Evolutionary conservation across 2,113 vertebrate genomes (phyloP), one percentile per base, ranked within the genome.

Genomic region (Microcebus lehilahytsara): DNA sequence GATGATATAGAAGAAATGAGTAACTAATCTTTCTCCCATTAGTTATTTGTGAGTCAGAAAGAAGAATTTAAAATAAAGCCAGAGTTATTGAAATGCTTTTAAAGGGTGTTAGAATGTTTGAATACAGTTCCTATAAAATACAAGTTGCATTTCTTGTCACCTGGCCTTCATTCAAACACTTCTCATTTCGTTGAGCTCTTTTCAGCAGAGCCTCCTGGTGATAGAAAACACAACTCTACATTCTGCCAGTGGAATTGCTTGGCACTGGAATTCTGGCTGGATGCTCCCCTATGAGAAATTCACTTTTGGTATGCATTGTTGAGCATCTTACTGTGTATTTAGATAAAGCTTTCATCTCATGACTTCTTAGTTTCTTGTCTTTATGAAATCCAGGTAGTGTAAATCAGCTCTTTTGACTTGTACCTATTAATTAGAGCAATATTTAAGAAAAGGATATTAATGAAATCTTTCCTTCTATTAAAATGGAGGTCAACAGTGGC

Each of bases 371-470:
- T 62, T 90, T 46, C 27, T 80, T 34, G 75, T 83, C 40, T 85
- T 92, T 87, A 67, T 87, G 60, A 96, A 95, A 89, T 25, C 30
- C 32, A 77, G 53, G 32, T 72, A 56, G 58, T 72, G 13, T 46
- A 93, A 90, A 96, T 92, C 66, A 85, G 40, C 23, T 81, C n/a
- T 95, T 94, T 89, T 51, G 78, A 96, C 27, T 89, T 85, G 42
- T 34, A 67, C 40, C 17, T 91, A 83, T 89, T 91, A 94, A 95
- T 97, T 97, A 90, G 69, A 95, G 67, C 42, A 77, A 75, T 25
- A 58, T 75, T 81, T 72, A 93, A 95, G 64, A 84, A 58, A 69
- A 94, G 17, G 14, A 12, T 67, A 81, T 86, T 92, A 96, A 81
- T 49, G 49, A 84, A 97, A 96, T 85, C 71, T 81, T 91, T 89